phyloP scores from a whole-genome alignment of 1,140 invertebrate species.

The Euborellia annulipes region DNA sequence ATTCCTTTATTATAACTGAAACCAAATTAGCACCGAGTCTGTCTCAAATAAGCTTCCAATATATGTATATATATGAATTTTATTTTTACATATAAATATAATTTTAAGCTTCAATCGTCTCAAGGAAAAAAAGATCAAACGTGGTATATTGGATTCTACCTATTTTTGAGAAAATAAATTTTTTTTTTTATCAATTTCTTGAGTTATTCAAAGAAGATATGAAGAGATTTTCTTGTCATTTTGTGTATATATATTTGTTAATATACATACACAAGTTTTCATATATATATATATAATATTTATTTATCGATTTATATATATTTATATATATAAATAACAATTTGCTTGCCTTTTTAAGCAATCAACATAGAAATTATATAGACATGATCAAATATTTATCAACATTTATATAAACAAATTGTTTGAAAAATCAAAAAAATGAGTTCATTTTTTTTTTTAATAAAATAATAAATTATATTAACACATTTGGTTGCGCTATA shows the following conservation, averaged over 20 bases:
- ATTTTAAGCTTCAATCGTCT: no score
- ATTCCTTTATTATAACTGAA: no score
- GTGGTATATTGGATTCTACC: no score
- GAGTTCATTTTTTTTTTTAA: not conserved
- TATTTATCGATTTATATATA: constrained; percentile 4
- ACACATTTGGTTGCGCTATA: constrained; percentile 1
- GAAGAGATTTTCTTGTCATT: no score
- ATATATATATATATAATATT: constrained; percentile 13
- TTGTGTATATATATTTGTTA: constrained; percentile 3
- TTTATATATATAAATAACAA: constrained; percentile 12
- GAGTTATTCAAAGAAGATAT: no score
- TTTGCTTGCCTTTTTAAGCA: constrained; percentile 15
- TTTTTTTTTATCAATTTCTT: no score
- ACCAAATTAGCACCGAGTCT: no score
- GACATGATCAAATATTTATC: constrained; percentile 6
- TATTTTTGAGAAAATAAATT: no score
- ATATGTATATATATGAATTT: no score
- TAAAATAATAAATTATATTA: not conserved
- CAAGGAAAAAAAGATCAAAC: no score
- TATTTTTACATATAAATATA: no score
- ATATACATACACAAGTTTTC: constrained; percentile 14
- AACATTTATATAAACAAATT: not conserved
- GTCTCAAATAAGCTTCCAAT: no score
- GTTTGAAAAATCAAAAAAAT: constrained; percentile 9
- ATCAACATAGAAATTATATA: constrained; percentile 3